Percentiles rank a stretch among this genome's conserved stretches.
phyloP scores from a whole-genome alignment of 2,113 vertebrate genomes.

The Bostrychus sinensis region DNA sequence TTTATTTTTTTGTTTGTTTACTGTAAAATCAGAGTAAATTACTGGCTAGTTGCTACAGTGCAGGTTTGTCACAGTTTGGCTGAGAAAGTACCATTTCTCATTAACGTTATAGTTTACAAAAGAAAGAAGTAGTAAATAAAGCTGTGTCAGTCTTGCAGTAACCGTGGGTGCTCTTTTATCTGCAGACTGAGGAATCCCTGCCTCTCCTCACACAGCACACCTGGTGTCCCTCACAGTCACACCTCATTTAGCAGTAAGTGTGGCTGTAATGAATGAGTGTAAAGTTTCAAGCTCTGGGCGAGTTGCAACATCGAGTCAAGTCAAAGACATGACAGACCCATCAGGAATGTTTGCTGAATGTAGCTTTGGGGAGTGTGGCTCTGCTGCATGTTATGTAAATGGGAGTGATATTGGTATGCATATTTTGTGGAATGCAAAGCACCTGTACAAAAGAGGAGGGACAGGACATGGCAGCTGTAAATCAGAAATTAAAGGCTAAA shows the following conservation, averaged over 20 bases:
- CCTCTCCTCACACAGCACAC: slow-evolving; percentile 47
- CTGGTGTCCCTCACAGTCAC: slow-evolving; percentile 34
- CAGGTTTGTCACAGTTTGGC: too few relatives aligned
- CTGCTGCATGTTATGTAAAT: slow-evolving; percentile 29
- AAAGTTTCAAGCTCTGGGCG: slow-evolving; percentile 31
- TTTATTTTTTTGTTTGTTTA: too few relatives aligned
- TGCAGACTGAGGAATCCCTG: neutral
- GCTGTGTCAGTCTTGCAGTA: neutral
- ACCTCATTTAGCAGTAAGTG: slow-evolving; percentile 7
- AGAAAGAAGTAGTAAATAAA: neutral
- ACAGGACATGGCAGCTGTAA: neutral
- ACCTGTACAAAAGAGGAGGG: slow-evolving; percentile 40
- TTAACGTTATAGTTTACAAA: too few relatives aligned
- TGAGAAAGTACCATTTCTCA: too few relatives aligned
- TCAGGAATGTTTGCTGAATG: slow-evolving; percentile 50
- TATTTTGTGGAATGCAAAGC: slow-evolving; percentile 33
- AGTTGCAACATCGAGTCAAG: slow-evolving; percentile 36
- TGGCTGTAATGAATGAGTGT: slow-evolving; percentile 22
- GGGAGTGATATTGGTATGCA: slow-evolving; percentile 19
- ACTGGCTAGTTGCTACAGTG: too few relatives aligned
- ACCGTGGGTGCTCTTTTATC: too few relatives aligned
- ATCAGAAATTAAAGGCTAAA: slow-evolving; percentile 12
- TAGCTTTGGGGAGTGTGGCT: slow-evolving; percentile 15
- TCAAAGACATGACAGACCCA: slow-evolving; percentile 33
- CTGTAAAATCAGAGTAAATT: too few relatives aligned